Percentiles rank a stretch among this genome's conserved stretches.
These are phyloP conservation scores for Acanthosepion esculentum DNA, from an alignment of 2,888 invertebrate species.

Conservation along the genomic window DNA sequence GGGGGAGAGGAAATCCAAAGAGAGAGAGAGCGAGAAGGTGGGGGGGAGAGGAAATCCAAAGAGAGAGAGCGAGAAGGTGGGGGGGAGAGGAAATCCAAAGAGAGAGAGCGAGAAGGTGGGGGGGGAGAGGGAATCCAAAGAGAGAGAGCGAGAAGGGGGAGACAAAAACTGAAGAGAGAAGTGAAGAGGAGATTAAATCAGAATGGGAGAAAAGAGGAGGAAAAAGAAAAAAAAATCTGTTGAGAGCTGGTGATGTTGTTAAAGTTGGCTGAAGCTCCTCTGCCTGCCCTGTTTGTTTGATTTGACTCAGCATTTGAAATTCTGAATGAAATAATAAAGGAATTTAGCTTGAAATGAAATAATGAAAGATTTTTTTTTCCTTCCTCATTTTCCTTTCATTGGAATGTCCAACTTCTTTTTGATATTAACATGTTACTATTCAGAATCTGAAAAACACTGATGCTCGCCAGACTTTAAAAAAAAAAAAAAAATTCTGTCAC, in stretches of 20 bases:
- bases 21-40: too few relatives aligned
- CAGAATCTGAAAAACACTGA: neutral
- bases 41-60: neutral
- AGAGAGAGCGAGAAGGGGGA: too few relatives aligned
- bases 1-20: neutral
- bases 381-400: neutral
- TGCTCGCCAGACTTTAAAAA: neutral
- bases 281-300: neutral
- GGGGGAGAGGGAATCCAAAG: neutral
- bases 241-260: neutral
- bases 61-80: neutral
- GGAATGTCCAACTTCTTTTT: neutral
- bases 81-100: neutral
- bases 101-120: neutral
- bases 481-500: too few relatives aligned
- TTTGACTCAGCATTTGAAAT: slow-evolving; percentile 11
- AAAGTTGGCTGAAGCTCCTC: neutral
- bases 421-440: neutral
- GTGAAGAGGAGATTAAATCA: too few relatives aligned
- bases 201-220: too few relatives aligned
- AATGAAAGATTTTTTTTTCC: neutral
- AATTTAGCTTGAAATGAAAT: neutral
- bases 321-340: slow-evolving; percentile 4
- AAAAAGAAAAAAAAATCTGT: neutral
- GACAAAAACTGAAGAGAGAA: too few relatives aligned